Evolutionary conservation across 1,140 invertebrate species (phyloP), one percentile per base, ranked within the genome.

Genomic region (Anastrepha obliqua): DNA sequence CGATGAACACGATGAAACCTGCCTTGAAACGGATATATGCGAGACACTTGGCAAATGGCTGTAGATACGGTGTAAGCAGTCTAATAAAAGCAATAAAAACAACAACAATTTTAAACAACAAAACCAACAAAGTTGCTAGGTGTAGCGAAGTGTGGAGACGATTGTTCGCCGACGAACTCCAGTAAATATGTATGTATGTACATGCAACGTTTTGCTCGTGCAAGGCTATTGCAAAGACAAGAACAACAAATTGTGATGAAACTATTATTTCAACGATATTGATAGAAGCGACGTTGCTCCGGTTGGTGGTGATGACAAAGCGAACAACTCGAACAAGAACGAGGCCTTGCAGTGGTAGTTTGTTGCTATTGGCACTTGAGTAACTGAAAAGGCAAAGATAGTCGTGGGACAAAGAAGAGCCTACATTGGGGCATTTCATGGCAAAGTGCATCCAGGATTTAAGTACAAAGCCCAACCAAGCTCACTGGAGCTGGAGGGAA

Each of bases 211-310:
- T 11, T 39, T 17, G 39, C 39, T 74, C 39, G 39, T 74, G 42
- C 42, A 74, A 74, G 67, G 67, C 44, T 42, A 39, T 74, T 47
- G 42, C 42, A 15, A 29, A 2, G 42, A 44, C 13, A 70, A 39
- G 9, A 70, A 70, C 67, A 70, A 70, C 67, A 74, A 74, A 74
- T 74, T 74, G 67, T 74, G 67, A 74, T 74, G 67, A 74, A 74
- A 74, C 67, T 74, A 74, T 74, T 74, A 74, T 74, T 74, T 47
- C 67, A 74, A 74, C 67, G 15, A 44, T 74, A 74, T 74, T 74
- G 67, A 74, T 74, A 74, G 67, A 74, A 74, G 15, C 42, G 44
- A 74, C 67, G 67, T 15, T 62, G 60, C 8, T 11, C 60, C 15
- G 13, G 13, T 62, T 62, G 39, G 39, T n/a, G 42, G 67, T 47